These are phyloP conservation scores for Limnodromus scolopaceus DNA, from an alignment of 2,797 vertebrate species.

Conservation along the genomic window DNA sequence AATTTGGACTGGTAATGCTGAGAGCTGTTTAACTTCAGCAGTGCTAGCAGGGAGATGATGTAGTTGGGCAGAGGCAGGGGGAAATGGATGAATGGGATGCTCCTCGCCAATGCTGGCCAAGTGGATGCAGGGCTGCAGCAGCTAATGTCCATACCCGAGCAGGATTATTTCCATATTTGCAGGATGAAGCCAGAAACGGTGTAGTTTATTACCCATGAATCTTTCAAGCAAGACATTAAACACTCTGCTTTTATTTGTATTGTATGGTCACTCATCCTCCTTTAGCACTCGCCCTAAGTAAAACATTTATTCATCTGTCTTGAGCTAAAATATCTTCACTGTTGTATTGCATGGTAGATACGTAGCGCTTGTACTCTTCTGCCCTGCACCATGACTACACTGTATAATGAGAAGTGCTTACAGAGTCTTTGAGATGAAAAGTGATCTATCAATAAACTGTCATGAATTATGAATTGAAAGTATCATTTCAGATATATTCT, in stretches of 20 bases:
- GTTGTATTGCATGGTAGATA: background rate
- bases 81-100: background rate
- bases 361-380: background rate
- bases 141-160: background rate
- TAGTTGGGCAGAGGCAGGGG: background rate
- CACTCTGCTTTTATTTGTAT: background rate
- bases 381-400: background rate
- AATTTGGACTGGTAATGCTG: background rate
- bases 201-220: background rate
- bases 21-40: background rate
- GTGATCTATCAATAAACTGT: background rate
- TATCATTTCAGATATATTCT: background rate
- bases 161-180: background rate
- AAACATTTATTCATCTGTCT: conserved; percentile 11
- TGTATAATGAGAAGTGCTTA: background rate
- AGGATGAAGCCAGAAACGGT: background rate
- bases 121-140: background rate
- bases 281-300: background rate
- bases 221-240: conserved; percentile 9
- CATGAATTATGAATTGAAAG: background rate
- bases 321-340: background rate
- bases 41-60: background rate
- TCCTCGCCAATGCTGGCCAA: background rate
- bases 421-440: background rate
- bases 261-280: background rate